Conservation (phyloP, 2,113 vertebrate species). For the Notothenia rossii region DNA sequence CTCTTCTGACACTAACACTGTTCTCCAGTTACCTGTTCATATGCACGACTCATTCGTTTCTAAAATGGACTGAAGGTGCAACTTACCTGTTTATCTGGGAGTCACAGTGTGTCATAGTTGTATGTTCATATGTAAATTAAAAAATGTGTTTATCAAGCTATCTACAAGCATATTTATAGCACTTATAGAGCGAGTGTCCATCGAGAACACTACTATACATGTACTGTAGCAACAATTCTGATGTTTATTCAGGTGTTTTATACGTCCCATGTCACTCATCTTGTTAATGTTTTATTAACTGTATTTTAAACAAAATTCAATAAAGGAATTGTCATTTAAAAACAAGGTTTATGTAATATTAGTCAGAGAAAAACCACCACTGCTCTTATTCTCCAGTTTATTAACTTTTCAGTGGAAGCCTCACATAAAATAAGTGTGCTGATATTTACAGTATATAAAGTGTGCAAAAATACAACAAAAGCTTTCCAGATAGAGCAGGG, state of each 20-base stretch:
- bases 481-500: conserved; percentile 12
- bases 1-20: conserved; percentile 1
- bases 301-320: conserved; percentile 73
- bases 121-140: conserved; percentile 28
- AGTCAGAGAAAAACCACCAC: conserved; percentile 24
- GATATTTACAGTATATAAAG: conserved; percentile 36
- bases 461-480: conserved; percentile 42
- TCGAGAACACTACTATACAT: conserved; percentile 66
- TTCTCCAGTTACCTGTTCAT: background rate
- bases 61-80: background rate
- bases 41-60: background rate
- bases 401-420: conserved; percentile 39
- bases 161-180: conserved; percentile 35
- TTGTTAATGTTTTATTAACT: conserved; percentile 44
- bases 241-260: conserved; percentile 22
- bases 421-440: conserved; percentile 47
- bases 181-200: conserved; percentile 48
- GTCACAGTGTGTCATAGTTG: background rate
- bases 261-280: background rate
- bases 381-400: conserved; percentile 36
- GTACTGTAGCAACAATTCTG: conserved; percentile 31
- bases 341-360: background rate
- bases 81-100: conserved; percentile 6
- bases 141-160: conserved; percentile 21
- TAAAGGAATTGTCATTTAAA: conserved; percentile 47